Evolutionary conservation across 2,888 invertebrate genomes (phyloP), one percentile per base, ranked within the genome.

Genomic region (Tachystola acroxantha): DNA sequence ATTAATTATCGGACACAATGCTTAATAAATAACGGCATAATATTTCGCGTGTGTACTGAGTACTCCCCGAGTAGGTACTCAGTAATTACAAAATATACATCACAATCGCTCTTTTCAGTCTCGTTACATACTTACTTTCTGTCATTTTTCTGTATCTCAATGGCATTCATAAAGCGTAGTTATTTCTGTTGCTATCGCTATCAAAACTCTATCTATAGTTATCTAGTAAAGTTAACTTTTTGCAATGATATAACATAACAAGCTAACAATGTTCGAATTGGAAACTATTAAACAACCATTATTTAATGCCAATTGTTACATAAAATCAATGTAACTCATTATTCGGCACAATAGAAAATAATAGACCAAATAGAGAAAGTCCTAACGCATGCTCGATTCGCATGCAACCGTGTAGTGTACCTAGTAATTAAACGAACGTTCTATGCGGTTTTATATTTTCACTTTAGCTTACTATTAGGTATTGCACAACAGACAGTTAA

Each of bases 311-410:
- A 42, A 50, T 39, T 38, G 48, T 69, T 71, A 69, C 55, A 59
- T 69, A 73, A 73, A 39, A 58, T 48, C 43, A 50, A 56, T 55
- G 50, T 51, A 56, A 54, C 49, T 48, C 43, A 53, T 60, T 58
- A 51, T 53, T 53, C 43, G 42, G 42, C 43, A 50, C 36, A 45
- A 47, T 47, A 28, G 50, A 57, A 58, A 57, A 59, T 65, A 61
- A 69, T 54, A 49, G 54, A 45, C 48, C 41, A 50, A 64, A 61
- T 65, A 66, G 67, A 70, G 69, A 67, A 48, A 71, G 66, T 54
- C 51, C 43, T 43, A 54, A 46, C 45, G 51, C 52, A 53, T 48
- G 53, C 47, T 44, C 33, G 42, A 51, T 63, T 61, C 53, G 56
- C 62, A 65, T 62, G 63, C 61, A 50, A 50, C 50, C 44, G 43